These are phyloP conservation scores for Drosophila kepulauana DNA, from an alignment of 1,140 invertebrate species.

Conservation along the genomic window DNA sequence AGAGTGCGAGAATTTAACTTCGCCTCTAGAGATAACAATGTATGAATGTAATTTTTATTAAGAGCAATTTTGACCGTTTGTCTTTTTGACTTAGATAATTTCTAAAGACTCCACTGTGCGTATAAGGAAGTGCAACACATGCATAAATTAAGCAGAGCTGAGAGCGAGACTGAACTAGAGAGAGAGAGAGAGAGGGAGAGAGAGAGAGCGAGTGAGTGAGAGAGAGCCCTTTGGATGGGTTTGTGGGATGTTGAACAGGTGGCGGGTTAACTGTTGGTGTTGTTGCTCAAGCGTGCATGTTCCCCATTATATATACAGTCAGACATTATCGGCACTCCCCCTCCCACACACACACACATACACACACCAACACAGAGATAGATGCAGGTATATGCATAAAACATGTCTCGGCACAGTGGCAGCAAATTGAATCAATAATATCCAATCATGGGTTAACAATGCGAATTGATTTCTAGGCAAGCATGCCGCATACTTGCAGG, in stretches of 20 bases:
- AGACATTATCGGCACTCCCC: conserved; percentile 62
- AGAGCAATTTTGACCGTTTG: no score
- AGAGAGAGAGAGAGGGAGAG: conserved; percentile 22
- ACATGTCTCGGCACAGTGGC: conserved; percentile 76
- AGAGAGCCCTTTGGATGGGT: conserved; percentile 1
- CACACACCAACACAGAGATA: conserved; percentile 7
- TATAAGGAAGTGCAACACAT: conserved; percentile 55
- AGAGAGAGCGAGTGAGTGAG: background rate
- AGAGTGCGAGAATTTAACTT: no score
- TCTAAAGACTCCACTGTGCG: conserved; percentile 36
- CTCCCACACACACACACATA: conserved; percentile 12
- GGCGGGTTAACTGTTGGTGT: conserved; percentile 34
- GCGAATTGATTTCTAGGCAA: conserved; percentile 82
- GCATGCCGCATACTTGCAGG: conserved; percentile 51
- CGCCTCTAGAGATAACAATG: no score
- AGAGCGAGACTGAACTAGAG: conserved; percentile 20
- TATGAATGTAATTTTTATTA: no score
- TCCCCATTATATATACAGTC: conserved; percentile 69
- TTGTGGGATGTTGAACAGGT: conserved; percentile 14
- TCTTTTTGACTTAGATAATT: background rate
- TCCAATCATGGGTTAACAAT: conserved; percentile 84
- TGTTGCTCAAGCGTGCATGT: conserved; percentile 66
- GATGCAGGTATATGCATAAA: conserved; percentile 68
- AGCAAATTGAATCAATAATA: conserved; percentile 84
- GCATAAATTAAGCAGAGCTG: conserved; percentile 70